Evolutionary conservation across 2,797 vertebrate species (phyloP), one percentile per base, ranked within the genome.

Genomic region (Pipistrellus pipistrellus): DNA sequence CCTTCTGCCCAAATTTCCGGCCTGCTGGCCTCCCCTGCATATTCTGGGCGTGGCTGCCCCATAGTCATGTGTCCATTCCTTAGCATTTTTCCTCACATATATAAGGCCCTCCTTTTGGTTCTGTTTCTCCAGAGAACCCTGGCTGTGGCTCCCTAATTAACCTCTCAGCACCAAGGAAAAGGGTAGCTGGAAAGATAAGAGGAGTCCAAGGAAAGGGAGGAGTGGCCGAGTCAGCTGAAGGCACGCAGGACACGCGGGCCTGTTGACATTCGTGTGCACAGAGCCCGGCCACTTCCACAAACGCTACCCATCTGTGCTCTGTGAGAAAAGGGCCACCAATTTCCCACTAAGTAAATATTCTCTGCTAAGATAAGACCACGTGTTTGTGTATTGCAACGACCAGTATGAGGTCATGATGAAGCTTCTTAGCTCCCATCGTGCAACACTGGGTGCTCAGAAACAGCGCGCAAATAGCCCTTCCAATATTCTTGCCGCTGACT

Each of bases 81-180:
- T 21, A 38, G 64, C 46, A 44, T n/a, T 14, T 68, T 72, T 13
- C 18, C 32, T 21, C 7, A 10, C 27, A 9, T 38, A 9, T 7
- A n/a, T 11, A 25, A 11, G 17, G 17, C 6, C 20, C 4, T 59
- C 15, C 41, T 85, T 0, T 21, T n/a, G 23, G 8, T 38, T 68
- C 77, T 66, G 10, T 83, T 30, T 87, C 64, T 77, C 21, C 12
- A 62, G 62, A 41, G 69, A 68, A 38, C 11, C 35, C 32, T 73
- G 38, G 8, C 46, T 53, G 17, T 53, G 17, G 18, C 11, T 35
- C 77, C 48, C 20, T 44, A 32, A 77, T 46, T 55, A 10, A 95
- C 30, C 35, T 92, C 77, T n/a, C 72, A 46, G 66, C 44, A 84
- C 44, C 30, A 59, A 55, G 12, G 25, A 86, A 32, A 62, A 78